Evolutionary conservation across 2,113 vertebrate species (phyloP).

Genomic region (Chlamydotis undulata): DNA sequence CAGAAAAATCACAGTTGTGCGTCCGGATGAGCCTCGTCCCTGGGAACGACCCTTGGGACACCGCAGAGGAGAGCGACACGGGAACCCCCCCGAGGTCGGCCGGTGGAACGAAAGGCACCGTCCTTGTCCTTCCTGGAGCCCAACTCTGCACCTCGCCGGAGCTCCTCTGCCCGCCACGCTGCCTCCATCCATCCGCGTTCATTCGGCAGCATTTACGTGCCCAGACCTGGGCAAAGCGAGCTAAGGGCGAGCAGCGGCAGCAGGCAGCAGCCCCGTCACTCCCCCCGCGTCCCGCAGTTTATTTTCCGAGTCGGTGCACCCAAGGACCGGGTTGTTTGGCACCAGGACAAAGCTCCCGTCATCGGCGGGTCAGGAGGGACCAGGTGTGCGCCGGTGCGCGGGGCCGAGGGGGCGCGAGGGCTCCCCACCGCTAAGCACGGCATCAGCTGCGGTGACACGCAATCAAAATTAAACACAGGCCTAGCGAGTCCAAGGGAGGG

Average conservation of each 20-base stretch:
- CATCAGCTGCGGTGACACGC: neutral
- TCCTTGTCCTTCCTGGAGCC: neutral
- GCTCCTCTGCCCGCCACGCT: fast-evolving
- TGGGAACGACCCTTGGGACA: neutral
- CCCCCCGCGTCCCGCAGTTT: neutral
- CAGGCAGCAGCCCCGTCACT: neutral
- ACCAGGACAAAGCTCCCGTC: neutral
- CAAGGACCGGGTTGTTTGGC: neutral
- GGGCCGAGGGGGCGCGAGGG: neutral
- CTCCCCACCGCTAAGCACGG: neutral
- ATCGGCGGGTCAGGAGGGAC: neutral
- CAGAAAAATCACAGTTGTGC: neutral
- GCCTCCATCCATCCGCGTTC: fast-evolving
- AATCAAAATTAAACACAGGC: neutral
- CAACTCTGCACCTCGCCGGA: neutral
- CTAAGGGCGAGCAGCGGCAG: neutral
- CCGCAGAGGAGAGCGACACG: neutral
- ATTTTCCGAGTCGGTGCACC: neutral
- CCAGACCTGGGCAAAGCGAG: neutral
- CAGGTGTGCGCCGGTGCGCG: neutral
- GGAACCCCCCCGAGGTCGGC: fast-evolving
- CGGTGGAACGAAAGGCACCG: neutral
- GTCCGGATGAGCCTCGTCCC: neutral
- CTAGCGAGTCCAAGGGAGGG: neutral
- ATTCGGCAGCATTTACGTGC: fast-evolving